Evolutionary conservation across 2,888 invertebrate species (phyloP).

Genomic region (Antheraea yamamai): DNA sequence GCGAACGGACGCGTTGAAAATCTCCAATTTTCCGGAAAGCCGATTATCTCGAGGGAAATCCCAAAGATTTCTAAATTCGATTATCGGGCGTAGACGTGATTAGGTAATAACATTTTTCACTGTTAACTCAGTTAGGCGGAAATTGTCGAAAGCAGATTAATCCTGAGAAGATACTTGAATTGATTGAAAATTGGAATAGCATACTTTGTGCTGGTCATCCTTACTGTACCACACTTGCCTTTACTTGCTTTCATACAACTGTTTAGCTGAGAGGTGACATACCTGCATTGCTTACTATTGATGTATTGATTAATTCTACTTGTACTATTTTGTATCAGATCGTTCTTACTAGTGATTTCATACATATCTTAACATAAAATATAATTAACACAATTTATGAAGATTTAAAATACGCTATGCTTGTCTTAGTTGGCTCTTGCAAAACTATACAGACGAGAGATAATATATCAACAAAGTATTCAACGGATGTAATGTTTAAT

Average conservation of each 20-base stretch:
- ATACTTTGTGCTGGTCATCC: neutral
- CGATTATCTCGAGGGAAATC: constrained; percentile 21
- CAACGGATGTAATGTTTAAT: too few species aligned
- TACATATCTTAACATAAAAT: too few species aligned
- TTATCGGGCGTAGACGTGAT: constrained; percentile 17
- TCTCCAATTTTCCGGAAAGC: constrained; percentile 22
- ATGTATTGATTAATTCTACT: too few species aligned
- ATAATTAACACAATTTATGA: too few species aligned
- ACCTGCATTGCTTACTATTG: too few species aligned
- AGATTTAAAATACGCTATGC: too few species aligned
- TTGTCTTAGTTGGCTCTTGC: too few species aligned
- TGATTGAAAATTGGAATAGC: neutral
- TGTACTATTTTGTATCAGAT: too few species aligned
- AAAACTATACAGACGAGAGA: too few species aligned
- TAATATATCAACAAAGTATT: too few species aligned
- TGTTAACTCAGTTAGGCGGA: constrained; percentile 17
- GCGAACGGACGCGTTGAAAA: neutral
- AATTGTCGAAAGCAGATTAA: constrained; percentile 1
- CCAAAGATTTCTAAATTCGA: constrained; percentile 21
- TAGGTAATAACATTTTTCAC: constrained; percentile 20
- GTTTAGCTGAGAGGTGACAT: too few species aligned
- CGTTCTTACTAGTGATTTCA: too few species aligned
- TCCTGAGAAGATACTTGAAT: neutral
- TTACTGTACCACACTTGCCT: neutral
- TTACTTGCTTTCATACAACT: neutral